These are phyloP conservation scores for Palythoa heliodiscus DNA, from an alignment of 92 coral and sea anemone species.

Conservation along the genomic window DNA sequence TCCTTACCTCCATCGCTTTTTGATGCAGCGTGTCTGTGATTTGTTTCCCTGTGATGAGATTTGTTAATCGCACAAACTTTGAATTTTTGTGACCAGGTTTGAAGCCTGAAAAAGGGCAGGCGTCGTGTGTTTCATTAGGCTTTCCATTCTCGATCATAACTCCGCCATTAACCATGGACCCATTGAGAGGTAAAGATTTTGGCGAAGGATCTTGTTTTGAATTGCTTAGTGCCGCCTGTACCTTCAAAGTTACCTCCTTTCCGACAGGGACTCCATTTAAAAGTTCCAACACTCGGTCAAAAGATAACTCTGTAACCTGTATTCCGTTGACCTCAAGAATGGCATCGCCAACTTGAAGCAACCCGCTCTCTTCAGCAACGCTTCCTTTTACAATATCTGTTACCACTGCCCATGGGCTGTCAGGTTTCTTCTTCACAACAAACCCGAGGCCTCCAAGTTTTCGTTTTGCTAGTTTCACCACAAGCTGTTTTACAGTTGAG, in stretches of 20 bases:
- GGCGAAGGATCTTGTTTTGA: slow-evolving; percentile 3
- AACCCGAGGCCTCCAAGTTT: slow-evolving; percentile 84
- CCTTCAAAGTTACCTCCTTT: slow-evolving; percentile 57
- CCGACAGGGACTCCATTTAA: slow-evolving; percentile 65
- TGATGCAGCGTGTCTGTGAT: slow-evolving; percentile 90
- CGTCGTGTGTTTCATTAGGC: background rate
- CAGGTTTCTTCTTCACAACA: slow-evolving; percentile 60
- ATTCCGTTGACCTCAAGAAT: slow-evolving; percentile 77
- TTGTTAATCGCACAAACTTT: slow-evolving; percentile 75
- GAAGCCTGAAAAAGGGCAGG: slow-evolving; percentile 54
- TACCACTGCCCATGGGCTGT: slow-evolving; percentile 57
- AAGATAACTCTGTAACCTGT: slow-evolving; percentile 57
- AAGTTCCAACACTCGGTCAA: slow-evolving; percentile 61
- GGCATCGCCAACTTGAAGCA: slow-evolving; percentile 71
- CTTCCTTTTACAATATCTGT: slow-evolving; percentile 81
- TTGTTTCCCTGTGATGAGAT: slow-evolving; percentile 76
- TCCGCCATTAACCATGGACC: slow-evolving; percentile 23
- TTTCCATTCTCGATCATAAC: slow-evolving; percentile 9
- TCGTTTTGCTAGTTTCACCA: slow-evolving; percentile 73
- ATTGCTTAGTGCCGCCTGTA: slow-evolving; percentile 33
- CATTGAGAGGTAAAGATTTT: slow-evolving; percentile 5
- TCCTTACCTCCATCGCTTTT: slow-evolving; percentile 44
- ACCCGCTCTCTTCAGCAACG: slow-evolving; percentile 72
- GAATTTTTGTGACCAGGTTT: slow-evolving; percentile 54
- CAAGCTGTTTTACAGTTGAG: slow-evolving; percentile 42